Conservation (phyloP, 2,888 invertebrate genomes). For the Nineta flava region DNA sequence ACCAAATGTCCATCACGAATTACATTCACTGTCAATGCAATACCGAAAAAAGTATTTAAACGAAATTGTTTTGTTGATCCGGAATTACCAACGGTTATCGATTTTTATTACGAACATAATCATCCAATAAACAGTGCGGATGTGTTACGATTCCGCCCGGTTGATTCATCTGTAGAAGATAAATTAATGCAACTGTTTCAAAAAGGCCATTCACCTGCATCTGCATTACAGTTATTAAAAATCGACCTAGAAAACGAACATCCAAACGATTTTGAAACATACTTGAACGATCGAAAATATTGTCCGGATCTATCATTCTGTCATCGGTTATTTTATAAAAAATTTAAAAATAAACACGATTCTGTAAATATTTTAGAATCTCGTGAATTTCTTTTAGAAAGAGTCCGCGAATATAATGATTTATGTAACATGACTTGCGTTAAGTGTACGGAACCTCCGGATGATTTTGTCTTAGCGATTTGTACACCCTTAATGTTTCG, state of each 20-base stretch:
- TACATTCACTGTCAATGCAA: conserved; percentile 2
- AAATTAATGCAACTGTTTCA: not conserved
- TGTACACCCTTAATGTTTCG: conserved; percentile 1
- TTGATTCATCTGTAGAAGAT: not conserved
- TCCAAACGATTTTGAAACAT: conserved; percentile 1
- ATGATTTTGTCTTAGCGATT: conserved; percentile 1
- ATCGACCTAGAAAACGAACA: conserved; percentile 1
- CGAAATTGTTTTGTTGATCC: not conserved
- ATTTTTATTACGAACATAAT: conserved; percentile 3
- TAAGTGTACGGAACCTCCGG: not conserved
- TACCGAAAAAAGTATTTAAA: conserved; percentile 1
- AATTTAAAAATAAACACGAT: conserved; percentile 1
- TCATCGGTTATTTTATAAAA: conserved; percentile 2
- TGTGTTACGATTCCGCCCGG: not conserved
- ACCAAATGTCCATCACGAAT: conserved; percentile 3
- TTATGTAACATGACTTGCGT: not conserved
- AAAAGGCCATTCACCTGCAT: conserved; percentile 1
- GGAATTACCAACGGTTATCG: conserved; percentile 1
- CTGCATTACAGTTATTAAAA: conserved; percentile 1
- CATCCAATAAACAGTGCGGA: conserved; percentile 2
- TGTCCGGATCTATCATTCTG: conserved; percentile 1
- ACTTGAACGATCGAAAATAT: not conserved
- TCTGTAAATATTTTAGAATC: not conserved
- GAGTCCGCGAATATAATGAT: not conserved
- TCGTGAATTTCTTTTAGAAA: not conserved